A percentile compares a stretch with the other conserved stretches of the same genome.
Evolutionary conservation across 2,113 vertebrate genomes (phyloP).

Genomic region (Fukomys damarensis): DNA sequence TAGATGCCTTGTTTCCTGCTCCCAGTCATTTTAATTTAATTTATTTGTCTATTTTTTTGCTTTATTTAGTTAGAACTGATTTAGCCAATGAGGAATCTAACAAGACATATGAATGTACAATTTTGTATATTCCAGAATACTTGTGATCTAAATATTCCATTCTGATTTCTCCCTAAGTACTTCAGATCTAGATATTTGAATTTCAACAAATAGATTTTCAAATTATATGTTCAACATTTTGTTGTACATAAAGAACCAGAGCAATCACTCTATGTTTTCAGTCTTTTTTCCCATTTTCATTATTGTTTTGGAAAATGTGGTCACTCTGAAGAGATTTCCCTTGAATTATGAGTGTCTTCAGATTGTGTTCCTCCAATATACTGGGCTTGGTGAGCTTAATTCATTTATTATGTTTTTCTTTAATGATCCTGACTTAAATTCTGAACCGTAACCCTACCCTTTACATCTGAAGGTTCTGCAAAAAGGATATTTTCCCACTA

Average conservation of each 20-base stretch:
- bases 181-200: neutral
- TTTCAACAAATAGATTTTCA: neutral
- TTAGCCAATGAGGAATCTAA: neutral
- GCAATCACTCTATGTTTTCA: neutral
- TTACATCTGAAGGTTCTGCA: neutral
- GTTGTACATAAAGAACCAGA: neutral
- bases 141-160: neutral
- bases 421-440: neutral
- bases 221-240: neutral
- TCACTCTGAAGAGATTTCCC: neutral
- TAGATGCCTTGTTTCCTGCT: neutral
- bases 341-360: neutral
- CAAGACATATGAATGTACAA: neutral
- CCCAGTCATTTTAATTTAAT: neutral
- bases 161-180: neutral
- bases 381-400: neutral
- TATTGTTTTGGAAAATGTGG: constrained; percentile 21
- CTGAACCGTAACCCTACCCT: neutral
- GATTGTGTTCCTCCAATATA: neutral
- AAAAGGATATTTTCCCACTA: neutral
- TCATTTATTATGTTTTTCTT: neutral
- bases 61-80: neutral
- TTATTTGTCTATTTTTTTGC: neutral
- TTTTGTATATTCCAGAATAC: neutral
- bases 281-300: neutral